phyloP scores from a whole-genome alignment of 37 sponge, comb jelly and placozoan species.

The Theonella swinhoei region DNA sequence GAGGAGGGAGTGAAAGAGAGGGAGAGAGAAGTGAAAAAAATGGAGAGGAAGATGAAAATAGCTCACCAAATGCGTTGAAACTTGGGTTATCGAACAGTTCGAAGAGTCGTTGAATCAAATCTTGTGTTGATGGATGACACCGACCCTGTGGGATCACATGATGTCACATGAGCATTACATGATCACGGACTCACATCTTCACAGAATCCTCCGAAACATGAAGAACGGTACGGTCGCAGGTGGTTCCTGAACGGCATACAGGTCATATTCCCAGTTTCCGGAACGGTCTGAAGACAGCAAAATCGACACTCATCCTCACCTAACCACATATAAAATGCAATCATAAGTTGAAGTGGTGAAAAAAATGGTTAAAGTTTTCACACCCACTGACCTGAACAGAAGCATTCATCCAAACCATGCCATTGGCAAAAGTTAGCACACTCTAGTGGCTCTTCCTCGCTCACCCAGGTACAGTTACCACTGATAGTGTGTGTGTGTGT shows the following conservation, averaged over 20 bases:
- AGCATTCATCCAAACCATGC: slow-evolving; percentile 18
- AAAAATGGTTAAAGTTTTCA: no score
- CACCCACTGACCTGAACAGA: slow-evolving; percentile 6
- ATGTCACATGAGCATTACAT: slow-evolving; percentile 6
- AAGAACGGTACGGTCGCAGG: slow-evolving; percentile 11
- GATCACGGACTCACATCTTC: slow-evolving; percentile 11
- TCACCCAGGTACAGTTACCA: slow-evolving; percentile 5
- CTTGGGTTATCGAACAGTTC: slow-evolving; percentile 20
- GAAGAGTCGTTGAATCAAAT: slow-evolving; percentile 24
- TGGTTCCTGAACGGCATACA: background rate
- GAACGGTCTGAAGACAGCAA: background rate
- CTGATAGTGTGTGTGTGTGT: no score
- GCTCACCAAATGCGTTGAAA: slow-evolving; percentile 41
- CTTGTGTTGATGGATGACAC: slow-evolving; percentile 29
- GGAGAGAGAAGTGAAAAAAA: no score
- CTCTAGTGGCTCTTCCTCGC: background rate
- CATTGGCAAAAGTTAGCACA: slow-evolving; percentile 36
- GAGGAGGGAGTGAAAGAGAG: no score
- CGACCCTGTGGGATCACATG: slow-evolving; percentile 7
- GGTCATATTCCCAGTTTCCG: background rate
- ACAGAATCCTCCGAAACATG: slow-evolving; percentile 59
- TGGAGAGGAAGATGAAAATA: background rate
- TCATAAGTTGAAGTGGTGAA: no score
- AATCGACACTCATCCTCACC: background rate
- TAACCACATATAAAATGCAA: no score